Evolutionary conservation across 2,888 invertebrate genomes (phyloP), one percentile per base, ranked within the genome.

Genomic region (Caenorhabditis imperialis): DNA sequence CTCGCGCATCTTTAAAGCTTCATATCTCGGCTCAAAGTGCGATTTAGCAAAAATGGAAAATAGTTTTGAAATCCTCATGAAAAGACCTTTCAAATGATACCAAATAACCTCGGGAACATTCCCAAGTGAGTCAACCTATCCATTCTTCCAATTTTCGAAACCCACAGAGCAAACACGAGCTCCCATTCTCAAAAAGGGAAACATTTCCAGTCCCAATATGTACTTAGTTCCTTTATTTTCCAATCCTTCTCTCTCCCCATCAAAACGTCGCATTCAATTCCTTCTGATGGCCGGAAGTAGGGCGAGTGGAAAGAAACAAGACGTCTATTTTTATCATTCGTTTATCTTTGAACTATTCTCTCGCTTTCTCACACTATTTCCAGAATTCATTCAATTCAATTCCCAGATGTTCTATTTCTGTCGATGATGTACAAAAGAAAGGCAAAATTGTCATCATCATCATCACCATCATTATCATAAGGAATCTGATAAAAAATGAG

Each of bases 261-360:
- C 45, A 65, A 48, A 48, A 53, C n/a, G 55, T 65, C 55, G 48
- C 48, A 55, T 65, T 40, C 40, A 47, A 65, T 65, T 65, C 53
- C 53, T 22, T 44, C 22, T 65, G 55, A 65, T 42, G 55, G 55
- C 63, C 63, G 63, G 63, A 65, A 65, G 47, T 54, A 30, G 20
- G 30, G 10, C 6, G 10, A 30, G 30, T 7, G 6, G 30, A 10
- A 58, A 37, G 58, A 58, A 58, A 58, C 58, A 58, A 40, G 55
- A 48, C 30, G 30, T 30, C 63, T 65, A 65, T 65, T 65, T 65
- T 54, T 37, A 27, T 30, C 60, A 18, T 33, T 57, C 22, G 57
- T 58, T 47, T 58, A 48, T 58, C 58, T 58, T 58, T 58, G 58
- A 58, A 58, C 58, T 58, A 20, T 20, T 37, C 38, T 20, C n/a